Conservation (phyloP, 2,797 vertebrate genomes). For the Crenichthys baileyi region DNA sequence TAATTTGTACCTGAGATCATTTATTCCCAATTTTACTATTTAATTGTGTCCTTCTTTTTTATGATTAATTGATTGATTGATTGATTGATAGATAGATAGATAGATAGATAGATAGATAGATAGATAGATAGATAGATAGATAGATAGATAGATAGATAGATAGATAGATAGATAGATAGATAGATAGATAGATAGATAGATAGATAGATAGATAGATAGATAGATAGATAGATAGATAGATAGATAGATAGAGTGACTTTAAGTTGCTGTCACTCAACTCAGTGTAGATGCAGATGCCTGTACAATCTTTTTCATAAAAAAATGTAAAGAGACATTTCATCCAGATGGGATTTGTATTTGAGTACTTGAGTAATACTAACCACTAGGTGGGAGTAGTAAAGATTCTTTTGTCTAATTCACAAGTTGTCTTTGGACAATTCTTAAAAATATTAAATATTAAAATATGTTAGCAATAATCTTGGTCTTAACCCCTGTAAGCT, state of each 20-base stretch:
- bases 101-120: too few relatives aligned
- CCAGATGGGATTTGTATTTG: background rate
- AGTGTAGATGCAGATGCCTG: background rate
- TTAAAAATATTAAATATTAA: background rate
- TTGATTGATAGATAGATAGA: too few relatives aligned
- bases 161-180: too few relatives aligned
- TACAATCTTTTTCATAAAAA: background rate
- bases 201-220: constrained; percentile 13
- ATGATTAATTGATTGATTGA: too few relatives aligned
- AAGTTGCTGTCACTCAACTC: too few relatives aligned
- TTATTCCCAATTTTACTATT: too few relatives aligned
- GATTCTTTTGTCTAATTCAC: background rate
- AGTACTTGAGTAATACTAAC: too few relatives aligned
- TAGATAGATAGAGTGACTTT: too few relatives aligned
- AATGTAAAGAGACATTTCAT: background rate
- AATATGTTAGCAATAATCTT: background rate
- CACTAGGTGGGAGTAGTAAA: background rate
- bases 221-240: background rate
- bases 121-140: too few relatives aligned
- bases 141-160: background rate
- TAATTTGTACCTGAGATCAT: too few relatives aligned
- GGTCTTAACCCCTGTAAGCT: background rate
- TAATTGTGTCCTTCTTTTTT: too few relatives aligned
- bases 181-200: background rate
- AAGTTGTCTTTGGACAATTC: background rate